Evolutionary conservation across 2,888 invertebrate genomes (phyloP).

Genomic region (Strigamia maritima): DNA sequence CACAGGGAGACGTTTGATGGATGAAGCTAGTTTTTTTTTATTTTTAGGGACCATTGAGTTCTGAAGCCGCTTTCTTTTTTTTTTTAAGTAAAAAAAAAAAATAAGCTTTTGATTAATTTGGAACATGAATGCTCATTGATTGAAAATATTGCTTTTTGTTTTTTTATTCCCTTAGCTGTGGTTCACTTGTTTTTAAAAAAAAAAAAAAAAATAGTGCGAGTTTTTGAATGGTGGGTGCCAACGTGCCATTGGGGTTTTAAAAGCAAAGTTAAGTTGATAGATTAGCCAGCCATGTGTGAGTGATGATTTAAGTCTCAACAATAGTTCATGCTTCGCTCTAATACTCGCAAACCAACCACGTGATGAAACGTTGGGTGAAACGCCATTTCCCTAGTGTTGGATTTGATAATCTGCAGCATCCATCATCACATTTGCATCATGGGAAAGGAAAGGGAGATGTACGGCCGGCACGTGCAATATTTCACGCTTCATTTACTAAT

Average conservation of each 20-base stretch:
- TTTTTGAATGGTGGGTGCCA: background rate
- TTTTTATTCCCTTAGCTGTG: background rate
- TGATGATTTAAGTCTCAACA: constrained; percentile 17
- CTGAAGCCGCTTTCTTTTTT: background rate
- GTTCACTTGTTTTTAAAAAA: background rate
- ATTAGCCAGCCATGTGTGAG: constrained; percentile 11
- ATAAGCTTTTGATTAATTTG: constrained; percentile 26
- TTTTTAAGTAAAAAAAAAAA: background rate
- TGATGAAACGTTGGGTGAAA: constrained; percentile 12
- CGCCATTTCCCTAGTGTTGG: constrained; percentile 17
- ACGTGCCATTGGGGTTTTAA: background rate
- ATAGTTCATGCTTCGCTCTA: constrained; percentile 12
- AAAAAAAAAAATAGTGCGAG: background rate
- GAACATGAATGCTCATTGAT: constrained; percentile 7
- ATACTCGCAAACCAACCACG: constrained; percentile 11
- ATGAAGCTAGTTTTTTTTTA: background rate
- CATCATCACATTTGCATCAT: constrained; percentile 34
- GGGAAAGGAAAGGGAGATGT: background rate
- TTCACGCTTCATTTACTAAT: constrained; percentile 31
- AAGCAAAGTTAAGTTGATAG: constrained; percentile 24
- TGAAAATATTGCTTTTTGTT: background rate
- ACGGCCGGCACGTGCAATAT: background rate
- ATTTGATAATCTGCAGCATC: constrained; percentile 28
- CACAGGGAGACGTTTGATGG: constrained; percentile 20
- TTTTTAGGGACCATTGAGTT: constrained; percentile 19